These are phyloP conservation scores for Macroglossus sobrinus DNA, from an alignment of 2,113 vertebrate genomes.

Conservation along the genomic window DNA sequence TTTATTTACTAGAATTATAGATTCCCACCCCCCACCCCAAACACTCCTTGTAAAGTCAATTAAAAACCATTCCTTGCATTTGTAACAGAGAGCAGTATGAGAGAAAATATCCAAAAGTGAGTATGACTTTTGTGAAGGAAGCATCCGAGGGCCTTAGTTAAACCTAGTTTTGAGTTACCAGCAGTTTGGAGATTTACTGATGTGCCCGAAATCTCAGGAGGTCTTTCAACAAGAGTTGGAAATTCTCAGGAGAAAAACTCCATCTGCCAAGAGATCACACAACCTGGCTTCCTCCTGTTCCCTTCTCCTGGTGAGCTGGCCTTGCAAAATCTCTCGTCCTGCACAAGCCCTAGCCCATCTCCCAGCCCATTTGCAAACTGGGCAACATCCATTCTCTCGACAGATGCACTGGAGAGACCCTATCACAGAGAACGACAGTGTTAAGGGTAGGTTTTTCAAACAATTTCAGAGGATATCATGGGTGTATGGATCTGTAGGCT, in stretches of 20 bases:
- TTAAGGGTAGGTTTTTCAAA: background rate
- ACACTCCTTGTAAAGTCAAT: conserved; percentile 62
- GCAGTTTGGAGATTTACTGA: background rate
- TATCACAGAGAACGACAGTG: background rate
- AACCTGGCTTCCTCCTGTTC: background rate
- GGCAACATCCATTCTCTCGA: background rate
- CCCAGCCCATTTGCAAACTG: background rate
- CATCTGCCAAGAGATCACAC: background rate
- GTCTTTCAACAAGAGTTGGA: background rate
- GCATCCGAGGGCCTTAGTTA: background rate
- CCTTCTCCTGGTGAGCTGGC: background rate
- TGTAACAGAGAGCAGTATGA: conserved; percentile 14
- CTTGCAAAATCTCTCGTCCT: background rate
- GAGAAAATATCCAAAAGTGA: background rate
- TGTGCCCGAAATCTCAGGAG: background rate
- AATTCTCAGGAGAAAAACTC: conserved; percentile 31
- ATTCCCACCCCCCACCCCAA: background rate
- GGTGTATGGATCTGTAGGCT: background rate
- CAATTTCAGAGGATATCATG: background rate
- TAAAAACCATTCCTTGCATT: conserved; percentile 62
- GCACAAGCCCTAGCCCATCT: background rate
- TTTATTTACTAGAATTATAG: conserved; percentile 70
- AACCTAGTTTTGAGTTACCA: background rate
- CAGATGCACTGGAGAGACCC: background rate
- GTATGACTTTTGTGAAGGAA: background rate